phyloP scores from a whole-genome alignment of 2,888 invertebrate species.

The Agapetus fuscipes region DNA sequence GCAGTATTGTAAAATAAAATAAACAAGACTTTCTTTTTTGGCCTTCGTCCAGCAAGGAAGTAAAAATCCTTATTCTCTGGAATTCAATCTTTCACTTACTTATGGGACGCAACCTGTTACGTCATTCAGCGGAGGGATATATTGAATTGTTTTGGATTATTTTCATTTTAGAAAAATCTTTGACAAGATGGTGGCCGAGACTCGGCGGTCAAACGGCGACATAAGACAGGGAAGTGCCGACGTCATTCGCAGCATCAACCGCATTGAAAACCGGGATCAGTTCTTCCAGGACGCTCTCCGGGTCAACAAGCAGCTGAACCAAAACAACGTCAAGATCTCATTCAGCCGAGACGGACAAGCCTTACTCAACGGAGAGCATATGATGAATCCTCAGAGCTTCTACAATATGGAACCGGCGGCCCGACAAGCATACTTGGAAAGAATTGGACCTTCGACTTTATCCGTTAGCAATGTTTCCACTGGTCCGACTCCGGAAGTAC shows the following conservation, averaged over 20 bases:
- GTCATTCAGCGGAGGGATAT: too few species aligned
- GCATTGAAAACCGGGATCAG: conserved; percentile 44
- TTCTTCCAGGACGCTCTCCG: conserved; percentile 44
- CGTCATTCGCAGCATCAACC: conserved; percentile 44
- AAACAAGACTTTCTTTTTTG: background rate
- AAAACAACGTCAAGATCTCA: conserved; percentile 40
- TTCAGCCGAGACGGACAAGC: conserved; percentile 40
- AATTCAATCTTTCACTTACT: too few species aligned
- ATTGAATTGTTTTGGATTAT: background rate
- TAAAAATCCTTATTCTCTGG: too few species aligned
- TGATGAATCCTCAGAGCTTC: conserved; percentile 35
- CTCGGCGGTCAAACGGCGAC: conserved; percentile 41
- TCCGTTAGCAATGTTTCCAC: conserved; percentile 31
- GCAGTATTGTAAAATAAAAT: background rate
- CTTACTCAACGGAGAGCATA: conserved; percentile 37
- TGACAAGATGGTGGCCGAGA: conserved; percentile 47
- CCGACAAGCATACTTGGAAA: conserved; percentile 31
- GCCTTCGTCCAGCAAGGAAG: background rate
- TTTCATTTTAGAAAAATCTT: conserved; percentile 42
- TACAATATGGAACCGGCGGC: conserved; percentile 31
- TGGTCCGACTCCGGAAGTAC: conserved; percentile 22
- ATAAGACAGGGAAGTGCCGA: conserved; percentile 41
- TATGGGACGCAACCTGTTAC: too few species aligned
- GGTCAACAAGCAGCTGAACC: conserved; percentile 45
- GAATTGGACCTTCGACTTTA: conserved; percentile 31